Evolutionary conservation across 2,888 invertebrate species (phyloP), one percentile per base, ranked within the genome.

Genomic region (Hypolimnas misippus): DNA sequence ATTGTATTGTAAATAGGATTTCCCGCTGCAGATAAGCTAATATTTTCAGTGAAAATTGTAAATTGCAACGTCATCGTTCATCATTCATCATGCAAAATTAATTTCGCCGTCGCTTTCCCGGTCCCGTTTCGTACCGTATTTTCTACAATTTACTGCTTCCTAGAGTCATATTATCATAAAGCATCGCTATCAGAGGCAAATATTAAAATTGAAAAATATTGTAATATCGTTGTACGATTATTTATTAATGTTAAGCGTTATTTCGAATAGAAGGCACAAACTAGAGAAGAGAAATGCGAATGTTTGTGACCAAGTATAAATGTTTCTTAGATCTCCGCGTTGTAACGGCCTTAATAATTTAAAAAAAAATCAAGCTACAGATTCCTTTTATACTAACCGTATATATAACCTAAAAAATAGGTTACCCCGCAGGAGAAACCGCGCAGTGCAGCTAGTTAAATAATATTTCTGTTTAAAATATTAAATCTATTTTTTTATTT

Each of bases 51-150:
- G 77, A 75, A 86, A 85, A 83, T 78, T 82, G 82, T 74, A 86
- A 87, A 89, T 87, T 85, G 85, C 85, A 84, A 76, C 81, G 81
- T 83, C 86, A 90, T 87, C 87, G 77, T 79, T 87, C 89, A 89
- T 88, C 87, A 86, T 91, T 87, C 89, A 91, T 92, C 90, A 91
- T 84, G 70, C 81, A 82, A 86, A 86, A 90, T 91, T 91, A 91
- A 90, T 89, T 87, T 83, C 76, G 76, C 78, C 76, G 77, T 75
- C 78, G 84, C 79, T 77, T 78, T 77, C 77, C 78, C 76, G 77
- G 73, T 70, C 77, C 76, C 81, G 79, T 81, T 79, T 73, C 81
- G 82, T 76, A 77, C 76, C 82, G 79, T 79, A 77, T 76, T 81
- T 83, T 81, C 82, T 83, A 76, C 85, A 82, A 89, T 87, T 86